Percentiles rank a stretch among this genome's conserved stretches.
These are phyloP conservation scores for Sebastes itinus DNA, from an alignment of 2,797 vertebrate genomes.

Conservation along the genomic window DNA sequence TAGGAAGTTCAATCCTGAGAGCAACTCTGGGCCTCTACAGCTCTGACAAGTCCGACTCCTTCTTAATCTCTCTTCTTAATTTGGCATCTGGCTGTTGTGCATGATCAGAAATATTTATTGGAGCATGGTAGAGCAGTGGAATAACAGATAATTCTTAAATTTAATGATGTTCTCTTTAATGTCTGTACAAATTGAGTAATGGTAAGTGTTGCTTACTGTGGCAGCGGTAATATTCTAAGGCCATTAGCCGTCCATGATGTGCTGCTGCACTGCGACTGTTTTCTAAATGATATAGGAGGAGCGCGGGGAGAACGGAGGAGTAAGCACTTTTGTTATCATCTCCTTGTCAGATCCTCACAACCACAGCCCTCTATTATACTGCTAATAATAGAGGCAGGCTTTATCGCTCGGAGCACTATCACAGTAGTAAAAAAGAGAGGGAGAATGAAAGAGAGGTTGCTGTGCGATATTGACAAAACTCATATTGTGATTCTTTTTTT, in stretches of 20 bases:
- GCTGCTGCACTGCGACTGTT: constrained; percentile 63
- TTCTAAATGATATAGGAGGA: constrained; percentile 74
- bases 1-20: constrained; percentile 21
- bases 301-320: constrained; percentile 58
- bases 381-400: constrained; percentile 74
- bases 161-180: constrained; percentile 60
- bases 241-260: constrained; percentile 69
- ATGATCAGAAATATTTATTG: constrained; percentile 47
- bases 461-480: constrained; percentile 56
- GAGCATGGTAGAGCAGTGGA: not conserved
- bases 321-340: constrained; percentile 79
- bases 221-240: constrained; percentile 65
- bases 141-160: constrained; percentile 48
- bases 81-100: constrained; percentile 29
- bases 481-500: constrained; percentile 31
- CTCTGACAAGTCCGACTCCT: constrained; percentile 24
- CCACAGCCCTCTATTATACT: constrained; percentile 67
- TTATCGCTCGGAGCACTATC: constrained; percentile 62
- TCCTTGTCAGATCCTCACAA: constrained; percentile 73
- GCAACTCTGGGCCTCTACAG: not conserved
- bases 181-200: constrained; percentile 63
- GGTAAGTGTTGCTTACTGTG: constrained; percentile 60
- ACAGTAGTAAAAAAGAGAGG: constrained; percentile 33
- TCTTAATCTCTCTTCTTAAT: constrained; percentile 33
- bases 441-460: constrained; percentile 50